Conservation (phyloP, 2,113 vertebrate species). For the Forbesichthys papilliferus region DNA sequence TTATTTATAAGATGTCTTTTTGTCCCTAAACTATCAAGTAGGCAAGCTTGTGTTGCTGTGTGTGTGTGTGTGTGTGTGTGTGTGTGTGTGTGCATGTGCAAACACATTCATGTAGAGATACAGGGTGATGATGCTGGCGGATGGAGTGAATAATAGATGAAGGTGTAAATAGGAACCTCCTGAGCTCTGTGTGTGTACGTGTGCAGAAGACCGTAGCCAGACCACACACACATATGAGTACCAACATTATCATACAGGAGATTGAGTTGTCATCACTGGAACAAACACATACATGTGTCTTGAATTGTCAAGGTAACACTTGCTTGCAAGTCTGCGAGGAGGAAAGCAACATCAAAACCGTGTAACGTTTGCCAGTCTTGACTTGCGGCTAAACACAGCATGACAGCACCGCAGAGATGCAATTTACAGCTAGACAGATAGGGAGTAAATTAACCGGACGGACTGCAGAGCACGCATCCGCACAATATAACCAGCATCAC, state of each 20-base stretch:
- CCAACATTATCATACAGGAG: conserved; percentile 54
- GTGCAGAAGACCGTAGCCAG: conserved; percentile 34
- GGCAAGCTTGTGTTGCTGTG: not conserved
- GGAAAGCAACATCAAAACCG: not conserved
- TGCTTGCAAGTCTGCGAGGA: not conserved
- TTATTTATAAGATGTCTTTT: conserved; percentile 57
- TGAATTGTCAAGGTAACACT: conserved; percentile 6
- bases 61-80: conserved; percentile 10
- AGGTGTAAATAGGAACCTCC: conserved; percentile 69
- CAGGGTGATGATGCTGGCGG: conserved; percentile 37
- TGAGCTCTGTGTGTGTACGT: not conserved
- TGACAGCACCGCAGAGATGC: too few relatives aligned
- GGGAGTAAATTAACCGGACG: too few relatives aligned
- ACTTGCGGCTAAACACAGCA: too few relatives aligned
- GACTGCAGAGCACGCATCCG: too few relatives aligned
- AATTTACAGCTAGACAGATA: too few relatives aligned
- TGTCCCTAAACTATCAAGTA: conserved; percentile 31
- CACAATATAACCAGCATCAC: too few relatives aligned
- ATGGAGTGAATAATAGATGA: conserved; percentile 74
- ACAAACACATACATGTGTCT: conserved; percentile 47
- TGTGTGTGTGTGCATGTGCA: conserved; percentile 38
- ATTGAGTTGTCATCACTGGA: conserved; percentile 41
- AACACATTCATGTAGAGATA: conserved; percentile 28
- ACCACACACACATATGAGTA: conserved; percentile 66
- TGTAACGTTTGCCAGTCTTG: not conserved